Percentiles rank a stretch among this genome's conserved stretches.
phyloP scores from a whole-genome alignment of 1,140 invertebrate species.

The Lamellibrachia luymesi region DNA sequence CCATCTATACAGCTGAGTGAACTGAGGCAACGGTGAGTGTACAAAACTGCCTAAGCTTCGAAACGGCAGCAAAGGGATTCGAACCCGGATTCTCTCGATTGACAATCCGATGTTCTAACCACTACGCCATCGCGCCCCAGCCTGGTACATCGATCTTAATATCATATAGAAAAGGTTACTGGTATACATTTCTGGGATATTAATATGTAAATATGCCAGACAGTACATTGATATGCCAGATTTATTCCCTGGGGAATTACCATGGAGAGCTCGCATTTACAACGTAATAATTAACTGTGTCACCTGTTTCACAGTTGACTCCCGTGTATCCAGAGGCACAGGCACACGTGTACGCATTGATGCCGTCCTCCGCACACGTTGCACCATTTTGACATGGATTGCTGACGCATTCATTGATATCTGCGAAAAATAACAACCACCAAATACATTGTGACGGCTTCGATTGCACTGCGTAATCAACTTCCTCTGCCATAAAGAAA shows the following conservation, averaged over 20 bases:
- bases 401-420: conserved; percentile 13
- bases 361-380: conserved; percentile 28
- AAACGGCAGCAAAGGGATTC: too few species aligned
- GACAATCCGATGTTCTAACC: too few species aligned
- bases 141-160: too few species aligned
- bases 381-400: conserved; percentile 14
- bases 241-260: neutral
- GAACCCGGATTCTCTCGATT: too few species aligned
- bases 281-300: neutral
- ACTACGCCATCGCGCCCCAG: too few species aligned
- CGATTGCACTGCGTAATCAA: too few species aligned
- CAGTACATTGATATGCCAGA: neutral
- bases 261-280: neutral
- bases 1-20: too few species aligned
- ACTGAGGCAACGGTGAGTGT: too few species aligned
- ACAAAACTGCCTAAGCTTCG: too few species aligned
- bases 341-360: conserved; percentile 39
- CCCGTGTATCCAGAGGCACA: conserved; percentile 49
- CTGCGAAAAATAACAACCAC: neutral
- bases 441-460: neutral
- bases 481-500: too few species aligned
- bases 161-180: too few species aligned
- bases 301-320: conserved; percentile 36
- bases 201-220: neutral
- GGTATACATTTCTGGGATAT: too few species aligned